Evolutionary conservation across 2,888 invertebrate genomes (phyloP), one percentile per base, ranked within the genome.

Genomic region (Rhingia campestris): DNA sequence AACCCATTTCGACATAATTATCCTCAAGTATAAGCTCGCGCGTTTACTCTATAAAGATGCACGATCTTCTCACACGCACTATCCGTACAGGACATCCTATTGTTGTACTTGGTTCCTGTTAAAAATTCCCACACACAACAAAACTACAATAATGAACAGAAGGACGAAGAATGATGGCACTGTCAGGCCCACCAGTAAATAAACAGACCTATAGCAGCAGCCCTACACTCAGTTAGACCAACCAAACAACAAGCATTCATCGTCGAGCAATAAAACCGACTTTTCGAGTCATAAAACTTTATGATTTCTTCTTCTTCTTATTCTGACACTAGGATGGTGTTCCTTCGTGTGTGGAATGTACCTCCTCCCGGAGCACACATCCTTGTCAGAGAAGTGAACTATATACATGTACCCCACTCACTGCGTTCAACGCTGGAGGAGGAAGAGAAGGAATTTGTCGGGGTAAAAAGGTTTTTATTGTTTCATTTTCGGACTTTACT

Each of bases 221-320:
- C 22, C 22, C 22, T 22, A 22, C 22, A 22, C 22, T 22, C 22
- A 9, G 49, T 12, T 14, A 14, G n/a, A 54, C 56, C n/a, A 51
- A 41, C 22, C 49, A 59, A 32, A 39, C 63, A 82, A 56, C 53
- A 61, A 73, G 53, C 79, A 67, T 74, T 67, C 67, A 74, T 74
- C 49, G 69, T 56, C 54, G 53, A 70, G 74, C 74, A 80, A 84
- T 84, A 84, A 84, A 84, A 80, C 74, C 80, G 66, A 70, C 75
- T 84, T 45, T 75, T 69, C 33, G 59, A 80, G 74, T 59, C 84
- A 84, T 84, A 84, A 84, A 84, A 80, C 84, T 84, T 84, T 84
- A 84, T 84, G 80, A 84, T 84, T 80, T 70, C 80, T 80, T 79
- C 64, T 70, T 49, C 41, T 73, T 67, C 33, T 67, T 39, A n/a